Base-by-base conservation (phyloP, 2,113 vertebrate genomes). In the Salvelinus alpinus region DNA sequence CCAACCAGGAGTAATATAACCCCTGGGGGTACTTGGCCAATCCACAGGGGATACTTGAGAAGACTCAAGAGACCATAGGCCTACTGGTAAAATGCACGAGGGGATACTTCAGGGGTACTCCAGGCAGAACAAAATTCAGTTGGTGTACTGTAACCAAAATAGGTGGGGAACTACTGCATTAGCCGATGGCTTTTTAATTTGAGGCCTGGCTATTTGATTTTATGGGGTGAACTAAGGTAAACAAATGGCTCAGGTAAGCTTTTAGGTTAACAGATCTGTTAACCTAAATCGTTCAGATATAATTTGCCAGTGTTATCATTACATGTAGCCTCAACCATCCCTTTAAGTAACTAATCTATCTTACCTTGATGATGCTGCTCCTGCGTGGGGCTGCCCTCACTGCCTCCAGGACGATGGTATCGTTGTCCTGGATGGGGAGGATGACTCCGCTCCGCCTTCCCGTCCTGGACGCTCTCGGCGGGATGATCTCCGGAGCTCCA, bases 321-420 rank as follows among this genome's bases (percentile, higher is more conserved):
- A 11, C 38, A 44, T 44, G 59, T 62, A 22, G 7, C 20, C n/a
- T 13, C 13, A 62, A 62, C 59, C 6, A 57, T 22, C 20, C 11
- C 59, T 22, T 62, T n/a, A 11, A 22, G 2, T 6, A 57, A 20
- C 20, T 9, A 3, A 48, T 66, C 4, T 44, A 27, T 20, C 13
- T 84, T 89, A 98, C 97, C 96, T 98, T 99, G 48, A 99, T 99
- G 88, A 99, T 99, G 90, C 97, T 99, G 93, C 97, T 99, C 73
- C 97, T 91, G 44, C 97, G 89, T 0, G 97, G 96, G 25, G 96
- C 94, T 9, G 94, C 93, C 78, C 93, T 95, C 77, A 94, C 94
- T 0, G 96, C 90, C 74, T 99, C 97, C 89, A 93, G 86, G 2
- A 92, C 88, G 78, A 95, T 92, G 54, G 89, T 74, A 62, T 97